Conservation (phyloP, 2,797 vertebrate genomes). For the Chrosomus eos region DNA sequence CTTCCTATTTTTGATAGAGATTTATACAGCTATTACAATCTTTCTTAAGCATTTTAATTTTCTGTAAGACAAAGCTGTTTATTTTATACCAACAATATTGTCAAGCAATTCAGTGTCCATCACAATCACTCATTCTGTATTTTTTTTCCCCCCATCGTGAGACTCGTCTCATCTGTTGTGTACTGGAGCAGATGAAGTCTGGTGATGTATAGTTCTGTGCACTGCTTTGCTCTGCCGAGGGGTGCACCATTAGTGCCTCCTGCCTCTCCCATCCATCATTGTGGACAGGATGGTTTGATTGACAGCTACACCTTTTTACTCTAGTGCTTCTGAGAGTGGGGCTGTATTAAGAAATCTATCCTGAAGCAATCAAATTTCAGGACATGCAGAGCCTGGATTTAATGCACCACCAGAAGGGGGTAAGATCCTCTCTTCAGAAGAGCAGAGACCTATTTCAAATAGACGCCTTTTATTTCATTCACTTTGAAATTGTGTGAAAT, state of each 20-base stretch:
- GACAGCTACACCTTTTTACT: constrained; percentile 1
- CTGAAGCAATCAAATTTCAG: constrained; percentile 7
- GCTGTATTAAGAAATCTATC: constrained; percentile 16
- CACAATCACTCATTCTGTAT: not conserved
- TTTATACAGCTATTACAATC: not conserved
- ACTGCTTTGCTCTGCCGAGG: constrained; percentile 24
- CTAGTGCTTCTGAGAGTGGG: not conserved
- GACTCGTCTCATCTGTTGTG: not conserved
- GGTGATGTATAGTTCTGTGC: constrained; percentile 39
- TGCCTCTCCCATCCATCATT: constrained; percentile 29
- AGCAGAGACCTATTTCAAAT: constrained; percentile 21
- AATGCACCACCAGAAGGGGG: not conserved
- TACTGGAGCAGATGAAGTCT: constrained; percentile 45
- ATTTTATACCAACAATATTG: not conserved
- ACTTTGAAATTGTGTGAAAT: constrained; percentile 27
- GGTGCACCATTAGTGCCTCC: constrained; percentile 35
- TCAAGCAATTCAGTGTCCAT: not conserved
- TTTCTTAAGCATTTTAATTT: not conserved
- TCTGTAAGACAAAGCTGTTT: not conserved
- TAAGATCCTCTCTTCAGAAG: constrained; percentile 19
- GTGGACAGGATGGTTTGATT: constrained; percentile 11
- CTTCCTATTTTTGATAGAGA: not conserved
- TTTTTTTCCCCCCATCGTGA: not conserved
- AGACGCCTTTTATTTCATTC: not conserved
- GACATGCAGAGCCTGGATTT: constrained; percentile 10